Conservation (phyloP, 1,140 invertebrate genomes). For the Pseudomyrmex cubaensis region DNA sequence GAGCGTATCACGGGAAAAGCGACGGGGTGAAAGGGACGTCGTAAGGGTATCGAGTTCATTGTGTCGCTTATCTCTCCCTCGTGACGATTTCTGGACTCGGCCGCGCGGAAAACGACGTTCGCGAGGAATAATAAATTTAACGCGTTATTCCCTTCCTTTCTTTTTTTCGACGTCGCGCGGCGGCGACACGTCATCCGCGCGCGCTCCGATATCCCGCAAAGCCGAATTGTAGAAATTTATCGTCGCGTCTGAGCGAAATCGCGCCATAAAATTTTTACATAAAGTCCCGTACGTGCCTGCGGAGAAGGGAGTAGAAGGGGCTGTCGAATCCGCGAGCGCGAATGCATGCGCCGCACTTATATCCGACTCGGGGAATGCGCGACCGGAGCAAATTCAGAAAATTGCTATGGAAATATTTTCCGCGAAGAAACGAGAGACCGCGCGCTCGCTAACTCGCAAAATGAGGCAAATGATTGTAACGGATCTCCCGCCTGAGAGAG, state of each 20-base stretch:
- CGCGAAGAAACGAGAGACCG: constrained; percentile 5
- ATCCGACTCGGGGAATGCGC: constrained; percentile 26
- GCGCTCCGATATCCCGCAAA: constrained; percentile 23
- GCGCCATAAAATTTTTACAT: constrained; percentile 44
- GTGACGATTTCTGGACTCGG: constrained; percentile 33
- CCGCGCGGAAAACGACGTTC: constrained; percentile 28
- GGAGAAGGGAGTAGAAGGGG: background rate
- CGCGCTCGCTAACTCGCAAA: background rate
- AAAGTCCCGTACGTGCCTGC: constrained; percentile 44
- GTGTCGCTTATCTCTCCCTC: constrained; percentile 24
- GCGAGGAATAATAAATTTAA: constrained; percentile 39
- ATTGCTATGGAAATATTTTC: constrained; percentile 28
- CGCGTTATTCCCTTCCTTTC: background rate
- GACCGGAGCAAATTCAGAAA: constrained; percentile 25
- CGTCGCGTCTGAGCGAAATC: constrained; percentile 38
- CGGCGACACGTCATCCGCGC: background rate
- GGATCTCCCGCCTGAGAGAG: background rate
- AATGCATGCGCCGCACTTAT: constrained; percentile 35
- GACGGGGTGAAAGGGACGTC: background rate
- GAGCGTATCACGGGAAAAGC: background rate
- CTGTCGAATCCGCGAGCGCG: constrained; percentile 37
- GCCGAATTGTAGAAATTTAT: constrained; percentile 48
- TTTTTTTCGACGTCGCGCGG: too few species aligned
- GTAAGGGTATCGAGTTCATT: constrained; percentile 46
- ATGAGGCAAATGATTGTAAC: constrained; percentile 45